Conservation (phyloP, 2,797 vertebrate genomes). For the Malacoctenus gilli region DNA sequence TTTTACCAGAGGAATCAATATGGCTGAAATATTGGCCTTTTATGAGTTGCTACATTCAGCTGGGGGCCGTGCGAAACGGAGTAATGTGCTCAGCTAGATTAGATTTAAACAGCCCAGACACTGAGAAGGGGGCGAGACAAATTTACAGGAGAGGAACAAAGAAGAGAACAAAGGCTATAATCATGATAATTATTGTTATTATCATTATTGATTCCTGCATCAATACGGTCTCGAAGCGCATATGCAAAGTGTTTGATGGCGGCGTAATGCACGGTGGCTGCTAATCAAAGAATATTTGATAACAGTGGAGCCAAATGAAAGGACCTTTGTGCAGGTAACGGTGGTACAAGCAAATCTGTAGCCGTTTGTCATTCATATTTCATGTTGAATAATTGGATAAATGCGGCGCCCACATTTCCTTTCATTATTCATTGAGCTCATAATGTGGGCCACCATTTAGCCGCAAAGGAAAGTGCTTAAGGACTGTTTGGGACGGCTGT, state of each 20-base stretch:
- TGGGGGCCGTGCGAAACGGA: slow-evolving; percentile 71
- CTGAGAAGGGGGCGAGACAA: slow-evolving; percentile 55
- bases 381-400: slow-evolving; percentile 78
- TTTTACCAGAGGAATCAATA: slow-evolving; percentile 85
- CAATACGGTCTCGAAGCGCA: slow-evolving; percentile 14
- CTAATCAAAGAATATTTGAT: slow-evolving; percentile 23
- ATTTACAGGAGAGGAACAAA: slow-evolving; percentile 59
- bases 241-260: slow-evolving; percentile 17
- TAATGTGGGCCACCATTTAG: no score
- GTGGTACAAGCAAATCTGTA: slow-evolving; percentile 29
- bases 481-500: no score
- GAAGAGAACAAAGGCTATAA: slow-evolving; percentile 32
- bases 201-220: slow-evolving; percentile 44
- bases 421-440: no score
- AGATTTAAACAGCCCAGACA: slow-evolving; percentile 76
- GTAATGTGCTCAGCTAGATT: slow-evolving; percentile 79
- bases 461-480: no score
- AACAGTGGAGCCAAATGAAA: slow-evolving; percentile 7
- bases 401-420: no score
- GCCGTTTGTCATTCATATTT: slow-evolving; percentile 78
- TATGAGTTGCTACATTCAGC: slow-evolving; percentile 82
- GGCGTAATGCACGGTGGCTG: slow-evolving; percentile 7
- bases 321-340: background rate
- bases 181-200: slow-evolving; percentile 41
- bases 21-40: slow-evolving; percentile 82